A percentile compares a stretch with the other conserved stretches of the same genome.
phyloP scores from a whole-genome alignment of 2,888 invertebrate species.

The Cataglyphis cursor region DNA sequence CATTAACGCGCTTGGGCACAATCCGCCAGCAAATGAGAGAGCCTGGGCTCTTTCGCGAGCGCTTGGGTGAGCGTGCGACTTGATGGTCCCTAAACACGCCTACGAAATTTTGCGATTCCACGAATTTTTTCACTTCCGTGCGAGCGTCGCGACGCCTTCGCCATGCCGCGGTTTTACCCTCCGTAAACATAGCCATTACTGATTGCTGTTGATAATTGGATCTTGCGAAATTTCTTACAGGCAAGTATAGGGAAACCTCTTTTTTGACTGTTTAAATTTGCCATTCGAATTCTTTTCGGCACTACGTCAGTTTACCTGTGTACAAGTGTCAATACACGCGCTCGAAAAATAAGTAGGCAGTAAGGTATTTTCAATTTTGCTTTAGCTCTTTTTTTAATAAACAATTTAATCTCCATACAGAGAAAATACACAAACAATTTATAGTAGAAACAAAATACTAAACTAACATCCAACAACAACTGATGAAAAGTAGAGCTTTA shows the following conservation, averaged over 20 bases:
- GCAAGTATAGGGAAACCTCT: not conserved
- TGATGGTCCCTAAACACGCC: conserved; percentile 85
- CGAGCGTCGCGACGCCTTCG: conserved; percentile 39
- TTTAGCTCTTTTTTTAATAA: not conserved
- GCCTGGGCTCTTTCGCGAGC: conserved; percentile 77
- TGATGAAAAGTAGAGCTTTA: not conserved
- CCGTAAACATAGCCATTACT: conserved; percentile 7
- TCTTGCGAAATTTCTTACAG: not conserved
- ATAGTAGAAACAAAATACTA: not conserved
- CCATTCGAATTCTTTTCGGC: not conserved
- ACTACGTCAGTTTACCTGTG: not conserved
- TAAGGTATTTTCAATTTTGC: not conserved
- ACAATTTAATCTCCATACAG: not conserved
- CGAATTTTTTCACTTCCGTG: conserved; percentile 77
- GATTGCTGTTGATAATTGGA: conserved; percentile 1
- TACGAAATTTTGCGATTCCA: conserved; percentile 83
- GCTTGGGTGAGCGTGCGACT: conserved; percentile 79
- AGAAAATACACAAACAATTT: not conserved
- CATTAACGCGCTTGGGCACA: conserved; percentile 83
- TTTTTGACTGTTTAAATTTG: not conserved
- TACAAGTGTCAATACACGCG: not conserved
- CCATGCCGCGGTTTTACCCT: not conserved
- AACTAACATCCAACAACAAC: not conserved
- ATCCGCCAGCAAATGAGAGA: conserved; percentile 85
- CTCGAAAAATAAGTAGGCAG: not conserved